Percentiles rank a stretch among this genome's conserved stretches.
Conservation (phyloP, 2,888 invertebrate species). For the Tachina fera region DNA sequence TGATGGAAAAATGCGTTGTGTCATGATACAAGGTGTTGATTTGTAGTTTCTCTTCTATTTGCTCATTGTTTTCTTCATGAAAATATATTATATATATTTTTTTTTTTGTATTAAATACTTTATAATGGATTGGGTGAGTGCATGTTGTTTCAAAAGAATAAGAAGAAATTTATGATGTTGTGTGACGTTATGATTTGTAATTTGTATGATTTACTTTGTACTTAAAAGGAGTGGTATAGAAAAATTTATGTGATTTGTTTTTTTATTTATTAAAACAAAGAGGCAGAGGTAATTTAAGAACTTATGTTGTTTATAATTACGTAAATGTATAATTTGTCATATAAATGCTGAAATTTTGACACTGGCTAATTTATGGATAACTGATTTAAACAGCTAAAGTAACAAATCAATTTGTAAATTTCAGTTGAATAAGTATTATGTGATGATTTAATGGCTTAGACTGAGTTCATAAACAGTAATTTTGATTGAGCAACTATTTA, state of each 20-base stretch:
- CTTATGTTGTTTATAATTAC: not conserved
- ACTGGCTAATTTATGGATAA: not conserved
- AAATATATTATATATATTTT: too few relatives aligned
- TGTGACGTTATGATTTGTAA: slow-evolving; percentile 31
- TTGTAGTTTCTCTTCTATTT: slow-evolving; percentile 56
- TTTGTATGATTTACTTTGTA: slow-evolving; percentile 10
- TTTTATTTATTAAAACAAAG: not conserved
- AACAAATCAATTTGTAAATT: not conserved
- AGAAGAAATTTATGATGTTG: slow-evolving; percentile 11
- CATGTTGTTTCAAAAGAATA: not conserved
- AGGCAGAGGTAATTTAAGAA: not conserved
- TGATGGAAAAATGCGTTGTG: slow-evolving; percentile 58
- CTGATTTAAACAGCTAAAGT: not conserved
- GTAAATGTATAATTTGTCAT: not conserved
- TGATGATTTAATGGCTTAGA: too few relatives aligned
- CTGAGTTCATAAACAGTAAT: too few relatives aligned
- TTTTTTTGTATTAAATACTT: slow-evolving; percentile 45
- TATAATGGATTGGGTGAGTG: slow-evolving; percentile 34
- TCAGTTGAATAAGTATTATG: too few relatives aligned
- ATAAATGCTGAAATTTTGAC: not conserved
- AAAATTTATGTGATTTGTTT: slow-evolving; percentile 2
- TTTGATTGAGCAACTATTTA: too few relatives aligned
- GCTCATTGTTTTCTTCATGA: slow-evolving; percentile 37
- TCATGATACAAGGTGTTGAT: slow-evolving; percentile 70
- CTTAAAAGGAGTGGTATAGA: slow-evolving; percentile 28